Conservation (phyloP, 1,140 invertebrate genomes). For the Gryllus bimaculatus region DNA sequence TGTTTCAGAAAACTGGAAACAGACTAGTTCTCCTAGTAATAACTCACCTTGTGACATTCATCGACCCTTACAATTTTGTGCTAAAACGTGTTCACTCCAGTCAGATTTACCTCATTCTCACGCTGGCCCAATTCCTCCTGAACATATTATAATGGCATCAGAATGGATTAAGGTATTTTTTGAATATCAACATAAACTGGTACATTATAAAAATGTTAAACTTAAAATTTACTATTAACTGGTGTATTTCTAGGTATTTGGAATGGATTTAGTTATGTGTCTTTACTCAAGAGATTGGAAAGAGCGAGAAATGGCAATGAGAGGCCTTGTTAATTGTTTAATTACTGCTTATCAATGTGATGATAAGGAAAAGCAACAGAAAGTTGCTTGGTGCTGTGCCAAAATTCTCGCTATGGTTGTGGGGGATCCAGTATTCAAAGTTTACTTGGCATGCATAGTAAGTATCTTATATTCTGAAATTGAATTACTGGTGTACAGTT, state of each 20-base stretch:
- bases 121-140: slow-evolving; percentile 35
- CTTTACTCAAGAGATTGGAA: slow-evolving; percentile 39
- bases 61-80: too few species aligned
- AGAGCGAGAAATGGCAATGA: slow-evolving; percentile 36
- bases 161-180: slow-evolving; percentile 34
- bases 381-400: slow-evolving; percentile 32
- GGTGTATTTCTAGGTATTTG: slow-evolving; percentile 29
- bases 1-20: too few species aligned
- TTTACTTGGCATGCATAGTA: slow-evolving; percentile 38
- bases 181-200: background rate
- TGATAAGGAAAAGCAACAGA: slow-evolving; percentile 22
- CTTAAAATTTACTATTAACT: background rate
- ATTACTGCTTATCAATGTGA: slow-evolving; percentile 24
- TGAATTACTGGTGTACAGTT: background rate
- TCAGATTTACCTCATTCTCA: slow-evolving; percentile 27
- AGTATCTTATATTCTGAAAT: slow-evolving; percentile 22
- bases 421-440: slow-evolving; percentile 40
- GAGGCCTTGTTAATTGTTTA: slow-evolving; percentile 33
- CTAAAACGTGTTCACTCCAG: too few species aligned
- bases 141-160: slow-evolving; percentile 30
- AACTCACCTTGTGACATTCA: too few species aligned
- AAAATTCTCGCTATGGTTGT: slow-evolving; percentile 36
- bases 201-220: background rate
- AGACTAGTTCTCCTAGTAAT: too few species aligned
- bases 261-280: slow-evolving; percentile 35